These are phyloP conservation scores for Polypedilum pembai DNA, from an alignment of 1,140 invertebrate genomes.

Conservation along the genomic window DNA sequence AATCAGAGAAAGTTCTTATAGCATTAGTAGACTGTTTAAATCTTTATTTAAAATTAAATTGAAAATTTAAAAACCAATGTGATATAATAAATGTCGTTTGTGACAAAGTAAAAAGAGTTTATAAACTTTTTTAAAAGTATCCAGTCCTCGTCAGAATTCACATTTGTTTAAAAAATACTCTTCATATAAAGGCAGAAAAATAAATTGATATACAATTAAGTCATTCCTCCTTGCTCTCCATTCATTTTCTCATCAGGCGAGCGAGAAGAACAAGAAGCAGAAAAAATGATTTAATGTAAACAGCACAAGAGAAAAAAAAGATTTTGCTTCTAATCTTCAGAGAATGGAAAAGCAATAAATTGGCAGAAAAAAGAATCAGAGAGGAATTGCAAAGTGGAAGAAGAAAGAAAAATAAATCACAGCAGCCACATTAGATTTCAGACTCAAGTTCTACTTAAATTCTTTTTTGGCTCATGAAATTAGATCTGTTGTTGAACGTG, in stretches of 20 bases:
- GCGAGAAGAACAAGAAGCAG: too few species aligned
- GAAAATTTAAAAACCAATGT: too few species aligned
- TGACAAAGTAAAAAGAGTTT: too few species aligned
- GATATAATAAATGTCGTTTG: too few species aligned
- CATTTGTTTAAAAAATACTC: not conserved
- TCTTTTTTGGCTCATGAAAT: not conserved
- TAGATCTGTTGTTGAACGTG: not conserved
- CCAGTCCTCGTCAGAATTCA: too few species aligned
- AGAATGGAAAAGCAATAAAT: not conserved
- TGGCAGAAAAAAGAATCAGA: too few species aligned
- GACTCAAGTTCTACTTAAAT: not conserved
- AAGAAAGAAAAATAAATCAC: not conserved
- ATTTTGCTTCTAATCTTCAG: not conserved
- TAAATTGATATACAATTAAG: conserved; percentile 10
- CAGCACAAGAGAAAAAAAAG: not conserved
- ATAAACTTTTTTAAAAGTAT: too few species aligned
- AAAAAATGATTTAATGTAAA: not conserved
- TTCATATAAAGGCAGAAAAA: not conserved
- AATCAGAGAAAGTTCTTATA: not conserved
- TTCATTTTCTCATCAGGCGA: not conserved
- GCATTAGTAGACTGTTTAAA: not conserved
- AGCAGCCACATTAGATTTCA: not conserved
- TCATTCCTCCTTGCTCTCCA: not conserved
- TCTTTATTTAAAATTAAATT: not conserved
- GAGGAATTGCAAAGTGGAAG: too few species aligned